Percentiles rank a stretch among this genome's conserved stretches.
These are phyloP conservation scores for Pyrocoelia pectoralis DNA, from an alignment of 2,888 invertebrate species.

Conservation along the genomic window DNA sequence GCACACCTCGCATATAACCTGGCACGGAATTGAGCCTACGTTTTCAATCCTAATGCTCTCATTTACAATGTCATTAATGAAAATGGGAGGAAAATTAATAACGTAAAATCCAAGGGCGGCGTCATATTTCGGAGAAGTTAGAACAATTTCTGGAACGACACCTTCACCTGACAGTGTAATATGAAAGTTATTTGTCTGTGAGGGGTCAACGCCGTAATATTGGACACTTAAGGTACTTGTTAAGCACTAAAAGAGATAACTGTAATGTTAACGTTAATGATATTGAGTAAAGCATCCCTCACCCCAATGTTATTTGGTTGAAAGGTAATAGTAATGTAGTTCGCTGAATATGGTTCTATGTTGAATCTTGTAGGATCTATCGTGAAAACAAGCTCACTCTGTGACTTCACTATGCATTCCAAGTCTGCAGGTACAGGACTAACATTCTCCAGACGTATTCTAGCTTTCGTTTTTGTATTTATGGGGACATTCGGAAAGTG, in stretches of 20 bases:
- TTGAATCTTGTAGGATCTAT: constrained; percentile 49
- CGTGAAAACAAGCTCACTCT: constrained; percentile 48
- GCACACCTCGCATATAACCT: constrained; percentile 55
- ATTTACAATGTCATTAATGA: constrained; percentile 44
- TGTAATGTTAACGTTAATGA: not conserved
- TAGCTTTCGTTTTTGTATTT: constrained; percentile 49
- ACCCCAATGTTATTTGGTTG: constrained; percentile 58
- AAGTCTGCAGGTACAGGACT: constrained; percentile 55
- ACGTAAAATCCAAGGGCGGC: constrained; percentile 39
- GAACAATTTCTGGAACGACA: constrained; percentile 57
- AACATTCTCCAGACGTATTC: constrained; percentile 56
- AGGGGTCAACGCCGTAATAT: not conserved
- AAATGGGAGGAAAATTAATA: constrained; percentile 55
- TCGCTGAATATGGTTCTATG: constrained; percentile 55
- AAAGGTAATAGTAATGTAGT: constrained; percentile 55
- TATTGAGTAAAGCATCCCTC: constrained; percentile 27
- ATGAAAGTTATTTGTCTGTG: constrained; percentile 38
- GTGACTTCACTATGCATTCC: constrained; percentile 41
- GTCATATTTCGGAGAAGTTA: constrained; percentile 52
- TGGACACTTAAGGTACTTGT: not conserved
- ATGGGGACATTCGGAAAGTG: constrained; percentile 57
- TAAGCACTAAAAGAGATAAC: not conserved
- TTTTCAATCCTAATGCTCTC: constrained; percentile 55
- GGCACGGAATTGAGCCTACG: constrained; percentile 54
- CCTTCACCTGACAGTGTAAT: constrained; percentile 58